phyloP scores from a whole-genome alignment of 2,888 invertebrate genomes.

The Chouioia cunea region DNA sequence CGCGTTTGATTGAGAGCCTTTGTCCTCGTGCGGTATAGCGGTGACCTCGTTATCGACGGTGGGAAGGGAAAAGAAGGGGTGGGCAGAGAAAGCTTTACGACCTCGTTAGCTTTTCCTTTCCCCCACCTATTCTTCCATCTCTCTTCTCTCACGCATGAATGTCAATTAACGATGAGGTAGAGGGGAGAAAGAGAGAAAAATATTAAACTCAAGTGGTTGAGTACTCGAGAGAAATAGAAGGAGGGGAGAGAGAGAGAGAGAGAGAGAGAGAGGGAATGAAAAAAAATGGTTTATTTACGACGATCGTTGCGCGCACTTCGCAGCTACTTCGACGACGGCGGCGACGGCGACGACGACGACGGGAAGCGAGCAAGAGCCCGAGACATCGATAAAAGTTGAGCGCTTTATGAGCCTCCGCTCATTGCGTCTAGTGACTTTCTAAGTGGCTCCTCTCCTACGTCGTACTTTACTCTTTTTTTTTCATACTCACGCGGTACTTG shows the following conservation, averaged over 20 bases:
- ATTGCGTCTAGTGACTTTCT: too few relatives aligned
- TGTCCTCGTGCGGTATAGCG: conserved; percentile 38
- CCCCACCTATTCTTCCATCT: conserved; percentile 6
- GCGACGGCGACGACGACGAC: background rate
- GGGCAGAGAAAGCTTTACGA: background rate
- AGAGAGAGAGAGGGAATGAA: background rate
- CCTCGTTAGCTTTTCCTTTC: conserved; percentile 1
- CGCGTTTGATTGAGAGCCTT: conserved; percentile 45
- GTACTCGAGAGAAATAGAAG: background rate
- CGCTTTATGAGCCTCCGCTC: background rate
- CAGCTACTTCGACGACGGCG: background rate
- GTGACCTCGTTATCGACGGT: conserved; percentile 31
- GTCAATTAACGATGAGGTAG: conserved; percentile 30
- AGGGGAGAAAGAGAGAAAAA: conserved; percentile 12
- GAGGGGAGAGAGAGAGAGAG: background rate
- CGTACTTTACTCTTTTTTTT: background rate
- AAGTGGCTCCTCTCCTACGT: background rate
- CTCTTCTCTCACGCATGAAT: background rate
- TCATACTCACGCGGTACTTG: too few relatives aligned
- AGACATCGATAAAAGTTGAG: conserved; percentile 40
- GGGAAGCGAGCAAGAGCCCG: background rate
- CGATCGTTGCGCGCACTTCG: conserved; percentile 14
- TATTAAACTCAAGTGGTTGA: conserved; percentile 6
- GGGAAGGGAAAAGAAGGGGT: too few relatives aligned
- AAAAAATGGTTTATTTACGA: conserved; percentile 52